Base-by-base conservation (phyloP, 2,888 invertebrate species). In the Tetheella fluctuosa region DNA sequence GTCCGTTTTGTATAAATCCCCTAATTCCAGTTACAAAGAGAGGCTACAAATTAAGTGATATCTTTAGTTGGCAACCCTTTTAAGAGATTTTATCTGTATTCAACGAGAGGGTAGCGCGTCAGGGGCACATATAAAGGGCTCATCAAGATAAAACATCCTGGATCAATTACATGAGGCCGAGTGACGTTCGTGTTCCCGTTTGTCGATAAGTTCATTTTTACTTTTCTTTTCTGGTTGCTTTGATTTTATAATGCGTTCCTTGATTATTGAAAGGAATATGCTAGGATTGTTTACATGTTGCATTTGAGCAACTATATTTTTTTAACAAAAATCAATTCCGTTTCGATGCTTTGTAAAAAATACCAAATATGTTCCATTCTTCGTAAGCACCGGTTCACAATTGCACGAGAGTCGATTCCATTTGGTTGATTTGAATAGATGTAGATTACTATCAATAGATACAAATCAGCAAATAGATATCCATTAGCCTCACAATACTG, bases 11-110 rank as follows among this genome's bases (percentile, higher is more conserved):
- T 83, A 82, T 80, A 83, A 84, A 80, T 81, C 85, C 81, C 55
- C 85, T 85, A 88, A 87, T 86, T 81, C 86, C 81, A 78, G 84
- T 84, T 85, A 91, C 88, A 90, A 90, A 89, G 90, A 90, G 86
- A 86, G 84, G 88, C 88, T 90, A 92, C 92, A 92, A 92, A 93
- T 93, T 92, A 93, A 91, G 90, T 90, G 89, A 89, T 91, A 91
- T 91, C 90, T 90, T 89, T 89, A 90, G 88, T 86, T 88, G 89
- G 88, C 90, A 92, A 90, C 93, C 93, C 91, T 92, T 92, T 91
- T 90, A 86, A 84, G 83, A 90, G 91, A 92, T 91, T 79, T 86
- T 90, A 92, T 93, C 92, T 84, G 81, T 77, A 78, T 88, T 83
- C 81, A 85, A 69, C 81, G 80, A 83, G 88, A 89, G 91, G 91